Base-by-base conservation (phyloP, 2,888 invertebrate species). In the Papilio elwesi region DNA sequence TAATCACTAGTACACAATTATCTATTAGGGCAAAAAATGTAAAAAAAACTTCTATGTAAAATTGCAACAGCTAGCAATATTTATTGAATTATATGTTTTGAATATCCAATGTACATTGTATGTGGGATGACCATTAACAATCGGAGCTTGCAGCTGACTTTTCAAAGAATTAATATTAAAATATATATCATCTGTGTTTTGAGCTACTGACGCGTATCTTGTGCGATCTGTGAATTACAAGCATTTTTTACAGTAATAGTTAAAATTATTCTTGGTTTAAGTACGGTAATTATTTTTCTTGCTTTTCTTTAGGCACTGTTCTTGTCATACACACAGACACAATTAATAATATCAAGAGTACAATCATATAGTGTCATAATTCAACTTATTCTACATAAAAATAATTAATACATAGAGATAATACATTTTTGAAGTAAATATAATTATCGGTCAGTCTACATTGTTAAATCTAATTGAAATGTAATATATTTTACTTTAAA, bases 181-280 rank as follows among this genome's bases (percentile, higher is more conserved):
- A 36, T 59, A 70, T 47, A 48, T 65, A 53, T 65, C 55, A 62
- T 51, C 47, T 15, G 15, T 52, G 65, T 26, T 73, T 73, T 73
- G 66, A 69, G 70, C 73, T 73, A 73, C 62, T 66, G 52, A 70
- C 43, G 51, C 47, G 16, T 53, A 26, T 16, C 12, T 73, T 73
- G 73, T 73, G 73, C 73, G 73, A 70, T 62, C n/a, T 13, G 36
- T 52, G n/a, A 16, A 59, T 67, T 62, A 52, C 15, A 49, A 71
- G 16, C 59, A 16, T 38, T 59, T 55, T 43, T 13, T 47, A 43
- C 7, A 9, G 0, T 13, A 55, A 26, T 16, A 59, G 57, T 7
- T 13, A 26, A 10, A 57, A 26, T 68, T 15, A 64, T 57, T 49
- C 47, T 16, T 59, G 38, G 52, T 68, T 48, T 72, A 73, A 73